Conservation (phyloP, 1,140 invertebrate species). For the Trissolcus basalis region DNA sequence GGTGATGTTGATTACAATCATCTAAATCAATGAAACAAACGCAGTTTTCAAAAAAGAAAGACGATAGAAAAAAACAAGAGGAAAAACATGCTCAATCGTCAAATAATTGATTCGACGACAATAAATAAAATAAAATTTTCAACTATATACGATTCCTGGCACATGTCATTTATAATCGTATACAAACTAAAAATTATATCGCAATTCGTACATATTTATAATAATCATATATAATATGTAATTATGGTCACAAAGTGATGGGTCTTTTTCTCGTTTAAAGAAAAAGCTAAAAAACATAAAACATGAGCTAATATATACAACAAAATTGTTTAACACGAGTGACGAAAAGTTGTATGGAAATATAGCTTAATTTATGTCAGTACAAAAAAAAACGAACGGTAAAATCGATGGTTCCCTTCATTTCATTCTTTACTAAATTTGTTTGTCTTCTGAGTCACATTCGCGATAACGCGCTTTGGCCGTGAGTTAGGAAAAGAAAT, state of each 20-base stretch:
- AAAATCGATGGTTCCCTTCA: slow-evolving; percentile 12
- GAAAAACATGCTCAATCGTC: slow-evolving; percentile 56
- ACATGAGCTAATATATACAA: slow-evolving; percentile 66
- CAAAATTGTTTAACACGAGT: slow-evolving; percentile 34
- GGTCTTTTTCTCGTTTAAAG: slow-evolving; percentile 13
- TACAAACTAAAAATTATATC: slow-evolving; percentile 57
- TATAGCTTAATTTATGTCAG: slow-evolving; percentile 26
- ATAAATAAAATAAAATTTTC: slow-evolving; percentile 66
- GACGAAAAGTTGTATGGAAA: slow-evolving; percentile 23
- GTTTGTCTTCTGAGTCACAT: slow-evolving; percentile 39
- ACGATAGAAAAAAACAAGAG: slow-evolving; percentile 18
- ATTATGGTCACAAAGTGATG: slow-evolving; percentile 47
- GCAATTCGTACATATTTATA: slow-evolving; percentile 60
- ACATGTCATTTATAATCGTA: slow-evolving; percentile 57
- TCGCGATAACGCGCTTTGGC: slow-evolving; percentile 57
- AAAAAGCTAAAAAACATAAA: slow-evolving; percentile 48
- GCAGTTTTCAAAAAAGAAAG: slow-evolving; percentile 7
- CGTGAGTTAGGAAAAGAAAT: slow-evolving; percentile 68
- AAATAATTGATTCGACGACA: slow-evolving; percentile 18
- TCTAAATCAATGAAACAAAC: slow-evolving; percentile 53
- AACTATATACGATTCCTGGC: slow-evolving; percentile 57
- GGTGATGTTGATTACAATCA: slow-evolving; percentile 56
- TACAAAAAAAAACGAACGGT: slow-evolving; percentile 41
- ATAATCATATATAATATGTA: slow-evolving; percentile 51
- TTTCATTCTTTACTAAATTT: slow-evolving; percentile 12